These are phyloP conservation scores for Macroramphosus scolopax DNA, from an alignment of 2,797 vertebrate genomes.

Conservation along the genomic window DNA sequence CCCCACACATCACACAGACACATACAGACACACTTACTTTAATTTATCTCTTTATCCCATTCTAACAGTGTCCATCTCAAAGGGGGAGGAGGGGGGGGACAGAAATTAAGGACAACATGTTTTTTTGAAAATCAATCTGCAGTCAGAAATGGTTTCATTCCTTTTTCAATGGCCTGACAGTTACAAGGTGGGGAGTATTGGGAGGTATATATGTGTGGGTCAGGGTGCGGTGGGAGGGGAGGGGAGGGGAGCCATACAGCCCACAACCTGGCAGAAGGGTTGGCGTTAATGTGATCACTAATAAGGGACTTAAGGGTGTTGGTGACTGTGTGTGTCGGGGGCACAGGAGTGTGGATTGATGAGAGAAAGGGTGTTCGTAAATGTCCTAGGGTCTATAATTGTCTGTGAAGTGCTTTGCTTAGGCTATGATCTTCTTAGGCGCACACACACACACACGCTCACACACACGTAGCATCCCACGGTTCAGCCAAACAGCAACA, in stretches of 20 bases:
- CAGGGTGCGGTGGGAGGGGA: constrained; percentile 39
- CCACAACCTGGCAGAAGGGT: constrained; percentile 77
- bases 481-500: constrained; percentile 51
- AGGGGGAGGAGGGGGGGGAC: constrained; percentile 85
- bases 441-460: constrained; percentile 16
- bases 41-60: constrained; percentile 74
- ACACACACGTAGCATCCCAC: constrained; percentile 17
- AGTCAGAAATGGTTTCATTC: constrained; percentile 89
- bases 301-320: constrained; percentile 76
- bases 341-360: constrained; percentile 15
- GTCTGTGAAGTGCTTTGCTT: constrained; percentile 84
- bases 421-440: constrained; percentile 76
- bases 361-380: constrained; percentile 33
- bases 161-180: constrained; percentile 87
- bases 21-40: constrained; percentile 12
- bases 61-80: constrained; percentile 87
- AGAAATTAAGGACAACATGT: constrained; percentile 77
- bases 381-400: constrained; percentile 37
- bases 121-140: constrained; percentile 91
- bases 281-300: constrained; percentile 85
- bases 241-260: constrained; percentile 88
- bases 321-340: constrained; percentile 17
- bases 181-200: constrained; percentile 38
- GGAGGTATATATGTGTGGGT: constrained; percentile 29
- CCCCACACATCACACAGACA: constrained; percentile 60